A percentile compares a stretch with the other conserved stretches of the same genome.
Evolutionary conservation across 2,888 invertebrate genomes (phyloP).

Genomic region (Chrysina gloriosa): DNA sequence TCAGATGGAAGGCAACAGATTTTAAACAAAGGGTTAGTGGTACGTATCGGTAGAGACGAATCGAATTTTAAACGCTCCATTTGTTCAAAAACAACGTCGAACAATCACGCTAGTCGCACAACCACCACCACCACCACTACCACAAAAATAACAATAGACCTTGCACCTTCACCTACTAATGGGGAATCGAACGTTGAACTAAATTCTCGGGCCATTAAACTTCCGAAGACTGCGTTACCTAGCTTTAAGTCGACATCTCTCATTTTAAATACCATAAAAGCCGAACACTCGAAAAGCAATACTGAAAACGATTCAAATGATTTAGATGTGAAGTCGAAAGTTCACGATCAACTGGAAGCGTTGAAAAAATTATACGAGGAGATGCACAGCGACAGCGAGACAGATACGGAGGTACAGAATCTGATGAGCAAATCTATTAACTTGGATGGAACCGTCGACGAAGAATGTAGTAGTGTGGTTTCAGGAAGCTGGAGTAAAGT

Average conservation of each 20-base stretch:
- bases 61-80: conserved; percentile 60
- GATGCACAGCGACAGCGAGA: conserved; percentile 67
- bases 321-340: conserved; percentile 43
- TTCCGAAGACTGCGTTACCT: conserved; percentile 56
- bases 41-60: conserved; percentile 62
- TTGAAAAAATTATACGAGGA: conserved; percentile 64
- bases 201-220: conserved; percentile 44
- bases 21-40: conserved; percentile 64
- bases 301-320: conserved; percentile 31
- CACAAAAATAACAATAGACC: conserved; percentile 66
- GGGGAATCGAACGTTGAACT: conserved; percentile 42
- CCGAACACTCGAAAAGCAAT: conserved; percentile 44
- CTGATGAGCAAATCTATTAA: conserved; percentile 64
- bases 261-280: conserved; percentile 63
- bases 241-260: conserved; percentile 65
- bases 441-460: conserved; percentile 52
- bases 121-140: conserved; percentile 63
- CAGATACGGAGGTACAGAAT: conserved; percentile 72
- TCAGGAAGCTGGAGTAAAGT: conserved; percentile 71
- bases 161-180: conserved; percentile 58
- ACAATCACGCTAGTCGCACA: conserved; percentile 54
- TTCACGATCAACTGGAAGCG: conserved; percentile 61
- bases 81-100: conserved; percentile 62
- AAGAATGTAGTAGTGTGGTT: conserved; percentile 62
- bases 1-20: conserved; percentile 62